These are phyloP conservation scores for Cyprinella venusta DNA, from an alignment of 2,797 vertebrate species.

Conservation along the genomic window DNA sequence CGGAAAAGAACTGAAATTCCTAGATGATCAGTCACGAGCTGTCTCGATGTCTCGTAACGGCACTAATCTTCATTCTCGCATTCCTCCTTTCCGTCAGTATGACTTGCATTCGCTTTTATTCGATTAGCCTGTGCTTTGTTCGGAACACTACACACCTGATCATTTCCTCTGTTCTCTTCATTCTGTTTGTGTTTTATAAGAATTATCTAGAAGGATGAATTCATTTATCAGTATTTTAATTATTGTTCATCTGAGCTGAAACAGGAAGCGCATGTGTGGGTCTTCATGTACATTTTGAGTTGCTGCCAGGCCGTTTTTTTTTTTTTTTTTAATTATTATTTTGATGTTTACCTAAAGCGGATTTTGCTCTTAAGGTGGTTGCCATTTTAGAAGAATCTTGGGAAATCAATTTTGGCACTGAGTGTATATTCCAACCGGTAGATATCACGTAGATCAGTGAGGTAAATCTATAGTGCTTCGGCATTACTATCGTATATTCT, in stretches of 20 bases:
- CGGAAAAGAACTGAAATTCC: slow-evolving; percentile 57
- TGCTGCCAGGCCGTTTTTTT: slow-evolving; percentile 59
- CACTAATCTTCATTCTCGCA: slow-evolving; percentile 46
- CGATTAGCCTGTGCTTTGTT: slow-evolving; percentile 15
- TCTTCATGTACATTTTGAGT: slow-evolving; percentile 53
- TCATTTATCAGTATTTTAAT: slow-evolving; percentile 63
- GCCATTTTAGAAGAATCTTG: slow-evolving; percentile 57
- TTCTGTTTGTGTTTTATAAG: slow-evolving; percentile 32
- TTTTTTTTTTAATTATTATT: slow-evolving; percentile 32
- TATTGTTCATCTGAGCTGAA: slow-evolving; percentile 64
- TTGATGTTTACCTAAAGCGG: slow-evolving; percentile 64
- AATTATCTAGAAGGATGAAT: slow-evolving; percentile 45
- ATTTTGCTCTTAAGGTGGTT: slow-evolving; percentile 62
- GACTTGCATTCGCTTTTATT: neutral
- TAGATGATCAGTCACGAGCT: slow-evolving; percentile 49
- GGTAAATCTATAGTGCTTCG: slow-evolving; percentile 34
- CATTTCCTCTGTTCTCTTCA: slow-evolving; percentile 19
- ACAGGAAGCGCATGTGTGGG: slow-evolving; percentile 26
- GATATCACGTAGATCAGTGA: slow-evolving; percentile 33
- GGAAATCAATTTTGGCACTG: slow-evolving; percentile 53
- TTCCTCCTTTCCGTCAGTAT: slow-evolving; percentile 44
- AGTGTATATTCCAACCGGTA: slow-evolving; percentile 46
- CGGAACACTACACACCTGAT: slow-evolving; percentile 28
- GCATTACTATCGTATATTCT: slow-evolving; percentile 32
- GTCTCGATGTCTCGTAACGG: slow-evolving; percentile 28